Conservation (phyloP, 1,140 invertebrate genomes). For the Leptoteleia sp. region DNA sequence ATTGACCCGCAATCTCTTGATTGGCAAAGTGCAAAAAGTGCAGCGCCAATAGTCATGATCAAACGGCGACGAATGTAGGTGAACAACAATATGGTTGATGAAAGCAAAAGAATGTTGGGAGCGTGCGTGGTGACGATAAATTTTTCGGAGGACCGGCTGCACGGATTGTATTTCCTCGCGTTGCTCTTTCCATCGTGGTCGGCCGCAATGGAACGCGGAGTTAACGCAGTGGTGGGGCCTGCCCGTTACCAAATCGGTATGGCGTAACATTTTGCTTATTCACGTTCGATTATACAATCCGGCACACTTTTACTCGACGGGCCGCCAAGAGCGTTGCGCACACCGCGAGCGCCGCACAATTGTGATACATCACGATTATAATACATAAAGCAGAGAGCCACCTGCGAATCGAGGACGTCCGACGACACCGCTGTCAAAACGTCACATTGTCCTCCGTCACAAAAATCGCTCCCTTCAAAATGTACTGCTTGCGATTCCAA, state of each 20-base stretch:
- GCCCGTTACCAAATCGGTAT: conserved; percentile 80
- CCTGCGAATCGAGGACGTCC: conserved; percentile 59
- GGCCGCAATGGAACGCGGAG: conserved; percentile 74
- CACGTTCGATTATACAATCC: conserved; percentile 82
- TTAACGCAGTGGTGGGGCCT: conserved; percentile 65
- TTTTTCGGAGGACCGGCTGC: conserved; percentile 52
- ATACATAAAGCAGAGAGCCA: conserved; percentile 63
- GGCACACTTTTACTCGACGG: conserved; percentile 80
- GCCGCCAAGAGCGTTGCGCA: conserved; percentile 64
- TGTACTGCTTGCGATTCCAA: neutral
- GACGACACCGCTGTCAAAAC: conserved; percentile 27
- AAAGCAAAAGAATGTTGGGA: no score
- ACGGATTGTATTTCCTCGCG: conserved; percentile 46
- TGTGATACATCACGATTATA: conserved; percentile 70
- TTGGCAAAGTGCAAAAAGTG: no score
- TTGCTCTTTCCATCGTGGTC: conserved; percentile 42
- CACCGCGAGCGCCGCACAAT: conserved; percentile 62
- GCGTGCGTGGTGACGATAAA: conserved; percentile 21
- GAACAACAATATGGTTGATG: no score
- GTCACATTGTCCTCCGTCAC: no score
- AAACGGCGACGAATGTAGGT: no score
- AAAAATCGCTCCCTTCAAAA: no score
- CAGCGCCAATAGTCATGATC: no score
- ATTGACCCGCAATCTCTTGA: no score
- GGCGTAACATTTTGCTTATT: conserved; percentile 82